Evolutionary conservation across 2,888 invertebrate species (phyloP), one percentile per base, ranked within the genome.

Genomic region (Dasysyrphus tricinctus): DNA sequence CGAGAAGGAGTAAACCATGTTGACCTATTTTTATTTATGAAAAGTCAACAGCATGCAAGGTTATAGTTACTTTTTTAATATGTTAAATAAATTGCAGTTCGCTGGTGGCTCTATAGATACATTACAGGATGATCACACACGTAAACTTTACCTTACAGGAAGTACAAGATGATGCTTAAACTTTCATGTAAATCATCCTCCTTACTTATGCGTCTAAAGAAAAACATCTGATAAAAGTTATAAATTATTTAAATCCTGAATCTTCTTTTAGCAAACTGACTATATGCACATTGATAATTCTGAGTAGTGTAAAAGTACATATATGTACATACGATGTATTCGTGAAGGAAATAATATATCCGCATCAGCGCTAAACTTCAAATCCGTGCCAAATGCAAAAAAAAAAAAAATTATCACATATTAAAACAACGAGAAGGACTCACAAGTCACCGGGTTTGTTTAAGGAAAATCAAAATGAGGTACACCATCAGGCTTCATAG

Each of bases 191-290:
- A 84, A 69, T 75, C 24, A 24, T 57, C 14, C 49, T 37, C 32
- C 14, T 37, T 29, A 70, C 9, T 12, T 47, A 32, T 57, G 39
- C 44, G 51, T 65, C 19, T 49, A 32, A 49, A 47, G 12, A 19
- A 34, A 57, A 61, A 42, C 75, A 70, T 69, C 70, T 72, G 51
- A 69, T 67, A 54, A 61, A 73, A 69, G 69, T 74, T 74, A 82
- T 82, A 86, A 81, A 82, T 72, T 86, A 86, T 82, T 86, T 70
- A 82, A 82, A 78, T 70, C 82, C 14, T 78, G 82, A 63, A 86
- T 86, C 63, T 34, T 74, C 34, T 32, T 51, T 56, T 6, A 80
- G 80, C 32, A 72, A 39, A 32, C n/a, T 9, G 4, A 7, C 16
- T 32, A 69, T 76, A 59, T 54, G 29, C 8, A 54, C 54, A 24